These are phyloP conservation scores for Bombus haemorrhoidalis DNA, from an alignment of 1,140 invertebrate genomes.

Conservation along the genomic window DNA sequence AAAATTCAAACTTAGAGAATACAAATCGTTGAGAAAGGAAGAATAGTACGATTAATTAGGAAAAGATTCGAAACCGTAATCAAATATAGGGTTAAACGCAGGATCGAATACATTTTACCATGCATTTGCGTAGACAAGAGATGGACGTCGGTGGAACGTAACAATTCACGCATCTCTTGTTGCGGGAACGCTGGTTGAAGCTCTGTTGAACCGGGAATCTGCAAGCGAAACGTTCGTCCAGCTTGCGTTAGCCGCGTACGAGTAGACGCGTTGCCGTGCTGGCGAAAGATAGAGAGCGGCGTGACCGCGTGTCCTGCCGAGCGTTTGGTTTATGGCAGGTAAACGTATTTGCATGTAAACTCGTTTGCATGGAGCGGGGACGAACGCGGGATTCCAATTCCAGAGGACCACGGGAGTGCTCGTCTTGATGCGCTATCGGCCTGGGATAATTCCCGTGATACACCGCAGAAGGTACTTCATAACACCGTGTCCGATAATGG, in stretches of 20 bases:
- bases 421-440: slow-evolving; percentile 27
- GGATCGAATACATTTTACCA: background rate
- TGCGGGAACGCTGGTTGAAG: background rate
- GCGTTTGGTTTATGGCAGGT: slow-evolving; percentile 58
- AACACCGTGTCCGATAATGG: slow-evolving; percentile 33
- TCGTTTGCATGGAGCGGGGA: slow-evolving; percentile 56
- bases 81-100: no score
- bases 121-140: background rate
- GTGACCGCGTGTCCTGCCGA: slow-evolving; percentile 29
- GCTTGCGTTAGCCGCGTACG: background rate
- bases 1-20: no score
- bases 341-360: slow-evolving; percentile 67
- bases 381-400: slow-evolving; percentile 61
- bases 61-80: no score
- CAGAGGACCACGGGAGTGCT: slow-evolving; percentile 43
- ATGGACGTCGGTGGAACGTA: background rate
- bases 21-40: no score
- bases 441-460: slow-evolving; percentile 13
- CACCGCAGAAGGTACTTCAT: slow-evolving; percentile 6
- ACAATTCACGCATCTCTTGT: background rate
- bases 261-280: background rate
- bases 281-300: background rate
- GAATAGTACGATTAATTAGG: no score
- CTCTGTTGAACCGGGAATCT: background rate
- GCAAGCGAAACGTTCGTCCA: background rate